Percentiles rank a stretch among this genome's conserved stretches.
Evolutionary conservation across 2,888 invertebrate genomes (phyloP).

Genomic region (Macrosiphum euphorbiae): DNA sequence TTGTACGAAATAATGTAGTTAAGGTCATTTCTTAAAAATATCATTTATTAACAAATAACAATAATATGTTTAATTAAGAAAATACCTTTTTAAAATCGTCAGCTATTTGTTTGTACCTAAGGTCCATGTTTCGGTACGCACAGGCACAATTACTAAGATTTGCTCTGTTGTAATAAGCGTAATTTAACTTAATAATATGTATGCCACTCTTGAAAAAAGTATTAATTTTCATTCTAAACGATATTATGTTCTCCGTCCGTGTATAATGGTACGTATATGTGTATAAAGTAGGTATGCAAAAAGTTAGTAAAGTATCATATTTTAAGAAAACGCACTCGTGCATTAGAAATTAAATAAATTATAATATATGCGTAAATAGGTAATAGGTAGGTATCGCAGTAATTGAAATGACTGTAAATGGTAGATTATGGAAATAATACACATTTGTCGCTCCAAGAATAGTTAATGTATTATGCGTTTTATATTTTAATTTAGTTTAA

Average conservation of each 20-base stretch:
- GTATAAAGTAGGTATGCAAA: background rate
- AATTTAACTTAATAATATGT: constrained; percentile 25
- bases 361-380: background rate
- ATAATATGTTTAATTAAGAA: constrained; percentile 22
- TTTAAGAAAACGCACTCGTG: background rate
- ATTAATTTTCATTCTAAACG: background rate
- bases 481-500: background rate
- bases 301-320: background rate
- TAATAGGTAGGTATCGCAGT: background rate
- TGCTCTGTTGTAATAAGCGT: background rate
- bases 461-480: background rate
- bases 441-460: background rate
- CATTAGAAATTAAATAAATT: constrained; percentile 11
- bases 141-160: background rate
- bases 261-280: background rate
- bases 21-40: background rate
- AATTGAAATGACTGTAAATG: constrained; percentile 2
- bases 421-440: constrained; percentile 24
- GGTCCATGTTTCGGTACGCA: background rate
- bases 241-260: background rate
- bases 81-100: background rate
- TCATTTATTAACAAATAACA: constrained; percentile 39
- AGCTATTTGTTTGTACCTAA: background rate
- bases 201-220: background rate
- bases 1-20: background rate